Base-by-base conservation (phyloP, 2,797 vertebrate genomes). In the Pterois miles region DNA sequence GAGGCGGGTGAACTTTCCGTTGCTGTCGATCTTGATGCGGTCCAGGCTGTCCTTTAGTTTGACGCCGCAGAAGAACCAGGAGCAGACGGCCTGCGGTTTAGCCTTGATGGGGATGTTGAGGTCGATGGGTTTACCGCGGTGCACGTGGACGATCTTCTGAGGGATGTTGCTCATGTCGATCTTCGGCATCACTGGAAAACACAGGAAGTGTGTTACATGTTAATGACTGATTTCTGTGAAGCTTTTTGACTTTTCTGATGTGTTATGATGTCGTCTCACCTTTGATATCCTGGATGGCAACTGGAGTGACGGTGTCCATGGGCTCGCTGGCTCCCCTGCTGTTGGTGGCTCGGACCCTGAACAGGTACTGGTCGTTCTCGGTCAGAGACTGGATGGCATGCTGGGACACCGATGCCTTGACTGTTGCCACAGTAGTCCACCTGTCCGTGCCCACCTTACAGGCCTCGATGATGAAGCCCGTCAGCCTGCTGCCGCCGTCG, bases 291-390 rank as follows among this genome's bases (percentile, higher is more conserved):
- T 97, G 96, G 83, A 99, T 96, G 11, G 95, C 96, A 54, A 99
- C 94, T 31, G 98, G 96, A 68, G 97, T 96, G 87, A 97, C 92
- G 7, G 94, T 96, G 90, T 99, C 98, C 92, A 97, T 96, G 74
- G 98, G 93, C 87, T 99, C 98, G 4, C 98, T 98, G 58, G 96
- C 50, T 1, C 98, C 98, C 85, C 98, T 97, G 93, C 96, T 97
- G 91, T 99, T 99, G 85, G 96, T 96, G 71, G 98, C 98, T 92
- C 96, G 94, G 66, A 99, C 92, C 90, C 98, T 97, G 93, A 99
- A 99, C 80, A 99, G 93, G 88, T 99, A 99, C 83, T 99, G 96
- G 94, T 99, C 98, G 0, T 96, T 97, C 92, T 99, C 98, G 60
- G 96, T 97, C 78, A 99, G 94, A 77, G 97, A 96, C 85, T 95